Conservation (phyloP, 2,797 vertebrate species). For the Melanotaenia boesemani region DNA sequence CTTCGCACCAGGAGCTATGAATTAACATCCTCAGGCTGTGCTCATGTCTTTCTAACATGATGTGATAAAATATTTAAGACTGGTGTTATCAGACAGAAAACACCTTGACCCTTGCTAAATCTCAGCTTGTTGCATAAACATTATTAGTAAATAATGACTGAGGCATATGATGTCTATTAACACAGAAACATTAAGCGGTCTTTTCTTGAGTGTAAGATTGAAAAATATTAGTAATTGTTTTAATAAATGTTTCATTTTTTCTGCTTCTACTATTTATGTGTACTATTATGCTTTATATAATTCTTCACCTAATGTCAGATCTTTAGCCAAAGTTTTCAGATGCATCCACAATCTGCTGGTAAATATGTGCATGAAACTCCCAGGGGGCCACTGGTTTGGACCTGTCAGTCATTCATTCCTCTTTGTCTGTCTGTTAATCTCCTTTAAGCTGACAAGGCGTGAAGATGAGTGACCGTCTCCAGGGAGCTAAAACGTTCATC, state of each 20-base stretch:
- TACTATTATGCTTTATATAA: too few relatives aligned
- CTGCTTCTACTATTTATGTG: background rate
- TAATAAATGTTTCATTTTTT: background rate
- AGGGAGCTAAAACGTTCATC: background rate
- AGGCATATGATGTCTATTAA: background rate
- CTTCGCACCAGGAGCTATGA: conserved; percentile 3
- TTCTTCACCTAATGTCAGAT: background rate
- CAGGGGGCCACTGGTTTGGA: background rate
- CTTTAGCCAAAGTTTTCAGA: background rate
- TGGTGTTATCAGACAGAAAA: background rate
- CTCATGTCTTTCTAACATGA: background rate
- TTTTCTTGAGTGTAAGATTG: too few relatives aligned
- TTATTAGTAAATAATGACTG: background rate
- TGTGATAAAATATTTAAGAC: conserved; percentile 3
- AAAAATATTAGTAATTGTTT: background rate
- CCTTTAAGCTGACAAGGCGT: conserved; percentile 9
- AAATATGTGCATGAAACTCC: background rate
- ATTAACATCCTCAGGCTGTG: background rate
- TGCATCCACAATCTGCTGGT: background rate
- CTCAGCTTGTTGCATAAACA: background rate
- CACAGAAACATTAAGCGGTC: background rate
- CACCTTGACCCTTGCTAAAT: background rate
- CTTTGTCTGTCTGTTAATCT: background rate
- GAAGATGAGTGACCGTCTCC: conserved; percentile 1
- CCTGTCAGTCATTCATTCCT: background rate